Base-by-base conservation (phyloP, 2,797 vertebrate species). In the Typhlichthys subterraneus region DNA sequence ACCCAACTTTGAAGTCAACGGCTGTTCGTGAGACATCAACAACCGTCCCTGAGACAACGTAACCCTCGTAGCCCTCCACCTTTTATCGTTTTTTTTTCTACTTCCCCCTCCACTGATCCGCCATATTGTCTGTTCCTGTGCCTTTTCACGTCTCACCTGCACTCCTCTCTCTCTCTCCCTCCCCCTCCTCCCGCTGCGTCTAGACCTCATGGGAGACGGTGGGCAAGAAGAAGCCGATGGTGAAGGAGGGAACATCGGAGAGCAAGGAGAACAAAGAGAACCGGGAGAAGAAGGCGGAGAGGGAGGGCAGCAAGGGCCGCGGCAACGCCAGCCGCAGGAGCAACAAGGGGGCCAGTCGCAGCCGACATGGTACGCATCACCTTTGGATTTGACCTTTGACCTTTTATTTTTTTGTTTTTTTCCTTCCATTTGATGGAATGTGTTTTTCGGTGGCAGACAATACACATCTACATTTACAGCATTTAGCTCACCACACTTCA, bases 161-260 rank as follows among this genome's bases (percentile, higher is more conserved):
- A 4, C 7, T 4, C 29, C 19, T 33, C n/a, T 45, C 17, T 0
- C 5, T 57, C 8, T 54, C 14, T 38, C 33, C 23, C 3, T 66
- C 2, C 61, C 2, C 61, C 50, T 15, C 2, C 12, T 63, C 52
- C 17, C 52, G 50, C 47, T 61, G n/a, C 63, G 12, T 76, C 68
- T 74, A 99, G 97, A 96, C 95, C 72, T 97, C 96, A 2, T 99
- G 97, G 97, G 97, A 99, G 84, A 98, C 96, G 0, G 97, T 99
- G 56, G 96, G 96, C 29, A 98, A 95, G 90, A 99, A 97, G 92
- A 97, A 96, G 82, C 95, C 87, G 66, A 85, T 96, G 79, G 94
- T 93, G 76, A 99, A 98, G 75, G 96, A 98, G 51, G 87, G 85
- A 67, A 91, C 86, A 7, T 84, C 87, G 12, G 92, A 94, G 78